A percentile compares a stretch with the other conserved stretches of the same genome.
Evolutionary conservation across 1,140 invertebrate genomes (phyloP).

Genomic region (Heliothis virescens): DNA sequence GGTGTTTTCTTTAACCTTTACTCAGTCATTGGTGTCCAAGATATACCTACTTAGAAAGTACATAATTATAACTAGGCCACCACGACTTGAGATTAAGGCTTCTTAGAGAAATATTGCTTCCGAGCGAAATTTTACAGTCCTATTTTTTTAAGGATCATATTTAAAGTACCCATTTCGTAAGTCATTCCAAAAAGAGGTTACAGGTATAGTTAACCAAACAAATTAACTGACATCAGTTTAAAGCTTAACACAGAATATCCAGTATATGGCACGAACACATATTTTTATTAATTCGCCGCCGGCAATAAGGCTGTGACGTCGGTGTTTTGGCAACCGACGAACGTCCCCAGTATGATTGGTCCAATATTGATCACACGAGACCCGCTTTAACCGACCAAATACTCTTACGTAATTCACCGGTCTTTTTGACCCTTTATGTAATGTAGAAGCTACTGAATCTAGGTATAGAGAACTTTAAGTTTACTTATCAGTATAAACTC

Average conservation of each 20-base stretch:
- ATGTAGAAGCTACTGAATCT: not conserved
- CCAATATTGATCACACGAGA: conserved; percentile 58
- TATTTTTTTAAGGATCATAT: too few species aligned
- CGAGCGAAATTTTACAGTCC: too few species aligned
- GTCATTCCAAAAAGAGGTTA: too few species aligned
- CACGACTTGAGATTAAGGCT: too few species aligned
- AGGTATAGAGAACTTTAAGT: not conserved
- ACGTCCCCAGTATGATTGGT: conserved; percentile 53
- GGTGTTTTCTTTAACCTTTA: too few species aligned
- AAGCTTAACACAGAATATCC: not conserved
- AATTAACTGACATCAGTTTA: not conserved
- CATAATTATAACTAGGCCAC: too few species aligned
- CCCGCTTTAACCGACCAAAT: conserved; percentile 39
- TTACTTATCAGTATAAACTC: conserved; percentile 6
- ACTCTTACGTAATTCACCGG: conserved; percentile 27
- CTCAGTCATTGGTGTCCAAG: too few species aligned
- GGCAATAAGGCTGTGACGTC: conserved; percentile 45
- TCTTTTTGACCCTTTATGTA: conserved; percentile 25
- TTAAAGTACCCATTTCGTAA: too few species aligned
- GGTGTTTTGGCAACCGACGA: conserved; percentile 44
- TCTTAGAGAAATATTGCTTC: too few species aligned
- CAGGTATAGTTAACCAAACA: not conserved
- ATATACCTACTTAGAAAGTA: too few species aligned
- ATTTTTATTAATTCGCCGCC: conserved; percentile 38
- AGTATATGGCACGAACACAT: conserved; percentile 11